Base-by-base conservation (phyloP, 2,888 invertebrate species). In the Heliconius cydno region DNA sequence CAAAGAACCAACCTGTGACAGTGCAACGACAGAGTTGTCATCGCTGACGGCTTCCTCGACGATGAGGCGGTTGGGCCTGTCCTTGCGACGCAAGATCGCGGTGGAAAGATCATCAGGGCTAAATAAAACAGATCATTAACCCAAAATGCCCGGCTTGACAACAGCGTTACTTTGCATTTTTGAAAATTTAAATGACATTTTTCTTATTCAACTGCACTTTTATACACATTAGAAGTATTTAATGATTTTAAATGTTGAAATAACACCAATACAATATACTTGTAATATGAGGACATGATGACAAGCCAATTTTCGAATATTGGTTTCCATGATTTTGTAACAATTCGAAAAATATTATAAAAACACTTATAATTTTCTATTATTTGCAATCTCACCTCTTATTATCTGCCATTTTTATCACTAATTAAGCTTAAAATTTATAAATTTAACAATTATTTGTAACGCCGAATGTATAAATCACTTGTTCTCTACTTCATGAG, bases 31-130 rank as follows among this genome's bases (percentile, higher is more conserved):
- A 0, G 99, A 99, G 92, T 99, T 99, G 93, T 99, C 99, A 96
- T 99, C 99, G 92, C 98, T 99, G 86, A 98, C 97, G 57, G 99
- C 98, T 93, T 99, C 99, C 90, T 99, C 99, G 30, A 99, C 99
- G 88, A 99, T 96, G 84, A 99, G 97, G 89, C 99, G 97, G 95
- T 99, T 99, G 84, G 99, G 99, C 91, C 98, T 98, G 92, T 98
- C 98, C 95, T 99, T 99, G 90, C 98, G 98, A 88, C 98, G 98
- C 89, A 99, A 96, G 94, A 99, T 99, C 87, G 99, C 99, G 88
- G 99, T 99, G 82, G 99, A 98, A 95, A 99, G 96, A 96, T 98
- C 98, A 91, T 99, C 98, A 85, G 96, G 96, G 90, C 97, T 97
- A 91, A 82, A 93, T 84, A 88, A 88, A 85, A 87, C 84, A 85